Percentiles rank a stretch among this genome's conserved stretches.
These are phyloP conservation scores for Ptychoptera contaminata DNA, from an alignment of 2,888 invertebrate species.

Conservation along the genomic window DNA sequence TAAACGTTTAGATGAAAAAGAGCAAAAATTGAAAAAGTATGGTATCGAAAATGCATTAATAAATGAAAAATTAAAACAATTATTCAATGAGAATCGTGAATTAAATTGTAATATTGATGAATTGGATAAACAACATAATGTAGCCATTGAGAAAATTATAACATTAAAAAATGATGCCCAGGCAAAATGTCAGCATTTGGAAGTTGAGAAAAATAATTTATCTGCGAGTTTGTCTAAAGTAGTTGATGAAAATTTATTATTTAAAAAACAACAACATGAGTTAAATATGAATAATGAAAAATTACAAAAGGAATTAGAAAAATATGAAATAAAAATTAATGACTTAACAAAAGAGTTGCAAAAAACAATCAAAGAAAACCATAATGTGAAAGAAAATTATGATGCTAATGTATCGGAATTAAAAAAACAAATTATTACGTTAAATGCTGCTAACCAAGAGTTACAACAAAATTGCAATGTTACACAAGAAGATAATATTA, in stretches of 20 bases:
- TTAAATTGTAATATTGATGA: constrained; percentile 45
- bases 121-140: constrained; percentile 55
- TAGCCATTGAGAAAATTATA: constrained; percentile 45
- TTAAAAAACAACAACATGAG: not conserved
- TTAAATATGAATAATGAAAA: constrained; percentile 13
- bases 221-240: not conserved
- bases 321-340: constrained; percentile 14
- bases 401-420: too few relatives aligned
- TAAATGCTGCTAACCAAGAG: too few relatives aligned
- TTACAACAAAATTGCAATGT: too few relatives aligned
- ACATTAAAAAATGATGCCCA: constrained; percentile 38
- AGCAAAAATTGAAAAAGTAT: constrained; percentile 23
- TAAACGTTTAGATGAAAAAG: constrained; percentile 32
- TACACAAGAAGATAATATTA: too few relatives aligned
- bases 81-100: constrained; percentile 32
- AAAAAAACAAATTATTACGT: too few relatives aligned
- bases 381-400: too few relatives aligned
- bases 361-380: constrained; percentile 21
- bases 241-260: not conserved
- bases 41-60: constrained; percentile 34
- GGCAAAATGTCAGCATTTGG: constrained; percentile 34
- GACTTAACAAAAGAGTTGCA: constrained; percentile 17
- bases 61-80: constrained; percentile 29
- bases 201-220: constrained; percentile 22
- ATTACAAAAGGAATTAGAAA: constrained; percentile 17